Evolutionary conservation across 2,113 vertebrate genomes (phyloP), one percentile per base, ranked within the genome.

Genomic region (Lontra canadensis): DNA sequence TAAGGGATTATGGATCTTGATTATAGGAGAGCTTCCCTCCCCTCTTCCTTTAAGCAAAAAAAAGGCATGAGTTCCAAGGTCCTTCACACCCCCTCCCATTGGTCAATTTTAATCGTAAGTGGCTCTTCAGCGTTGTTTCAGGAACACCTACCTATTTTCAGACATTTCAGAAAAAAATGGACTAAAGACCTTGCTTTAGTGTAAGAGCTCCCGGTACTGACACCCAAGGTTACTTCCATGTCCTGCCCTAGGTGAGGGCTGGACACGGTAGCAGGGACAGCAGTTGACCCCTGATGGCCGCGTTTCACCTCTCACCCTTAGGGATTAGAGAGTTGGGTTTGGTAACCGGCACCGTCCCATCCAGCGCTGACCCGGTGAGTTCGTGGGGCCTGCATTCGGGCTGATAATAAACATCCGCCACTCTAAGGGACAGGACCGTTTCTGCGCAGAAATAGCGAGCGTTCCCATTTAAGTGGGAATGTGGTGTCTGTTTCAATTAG

Each of bases 141-240:
- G 89, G 73, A 71, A 44, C n/a, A 76, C 61, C 34, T 29, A 0
- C 9, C 0, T 63, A 29, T 88, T 36, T 91, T 6, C 65, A 44
- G 65, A 18, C 49, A 92, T 15, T n/a, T 79, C 57, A 47, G 79
- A 5, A 55, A 73, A 39, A 20, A 4, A 13, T 26, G 49, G 57
- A 14, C 76, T 2, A 6, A 39, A 36, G 65, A 18, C 34, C 67
- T 25, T 0, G 1, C 31, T 21, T 52, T 4, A n/a, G 42, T 2
- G 0, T 26, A 18, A 36, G 55, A 13, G 31, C 0, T 4, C 29
- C 6, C 0, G 0, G 0, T 14, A 1, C 9, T 11, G 4, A 42
- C 23, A 1, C 42, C 74, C 0, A 4, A 31, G 18, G 73, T 21
- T 21, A 3, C 39, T 39, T 88, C 49, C 44, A 0, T 6, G 26